Percentiles rank a stretch among this genome's conserved stretches.
phyloP scores from a whole-genome alignment of 2,888 invertebrate species.

The Antitype chi region DNA sequence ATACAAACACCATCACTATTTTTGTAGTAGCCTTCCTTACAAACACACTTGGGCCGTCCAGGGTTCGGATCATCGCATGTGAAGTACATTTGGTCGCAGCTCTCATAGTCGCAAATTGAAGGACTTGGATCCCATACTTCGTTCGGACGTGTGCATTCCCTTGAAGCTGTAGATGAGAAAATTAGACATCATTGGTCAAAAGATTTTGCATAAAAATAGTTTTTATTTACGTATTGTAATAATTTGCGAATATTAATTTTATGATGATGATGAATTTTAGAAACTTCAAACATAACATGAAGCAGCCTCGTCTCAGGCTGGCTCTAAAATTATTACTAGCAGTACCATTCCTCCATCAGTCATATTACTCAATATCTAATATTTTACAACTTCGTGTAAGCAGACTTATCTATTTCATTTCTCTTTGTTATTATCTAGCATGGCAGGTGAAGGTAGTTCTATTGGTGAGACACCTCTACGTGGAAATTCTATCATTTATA shows the following conservation, averaged over 20 bases:
- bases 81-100: conserved; percentile 65
- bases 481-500: no score
- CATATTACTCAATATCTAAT: no score
- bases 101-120: conserved; percentile 66
- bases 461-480: no score
- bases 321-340: not conserved
- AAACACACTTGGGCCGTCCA: conserved; percentile 66
- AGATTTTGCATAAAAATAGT: not conserved
- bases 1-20: conserved; percentile 64
- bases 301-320: not conserved
- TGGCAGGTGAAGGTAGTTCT: no score
- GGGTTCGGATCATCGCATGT: conserved; percentile 39
- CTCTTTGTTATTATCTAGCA: no score
- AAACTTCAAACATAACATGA: not conserved
- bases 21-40: conserved; percentile 58
- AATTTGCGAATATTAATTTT: no score
- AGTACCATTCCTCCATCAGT: no score
- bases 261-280: no score
- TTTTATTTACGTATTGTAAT: not conserved
- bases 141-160: conserved; percentile 71
- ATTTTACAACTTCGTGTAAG: no score
- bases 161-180: conserved; percentile 63
- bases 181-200: no score
- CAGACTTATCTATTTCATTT: no score
- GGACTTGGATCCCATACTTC: conserved; percentile 72